A percentile compares a stretch with the other conserved stretches of the same genome.
These are phyloP conservation scores for Laticauda laticaudata DNA, from an alignment of 2,113 vertebrate genomes.

Conservation along the genomic window DNA sequence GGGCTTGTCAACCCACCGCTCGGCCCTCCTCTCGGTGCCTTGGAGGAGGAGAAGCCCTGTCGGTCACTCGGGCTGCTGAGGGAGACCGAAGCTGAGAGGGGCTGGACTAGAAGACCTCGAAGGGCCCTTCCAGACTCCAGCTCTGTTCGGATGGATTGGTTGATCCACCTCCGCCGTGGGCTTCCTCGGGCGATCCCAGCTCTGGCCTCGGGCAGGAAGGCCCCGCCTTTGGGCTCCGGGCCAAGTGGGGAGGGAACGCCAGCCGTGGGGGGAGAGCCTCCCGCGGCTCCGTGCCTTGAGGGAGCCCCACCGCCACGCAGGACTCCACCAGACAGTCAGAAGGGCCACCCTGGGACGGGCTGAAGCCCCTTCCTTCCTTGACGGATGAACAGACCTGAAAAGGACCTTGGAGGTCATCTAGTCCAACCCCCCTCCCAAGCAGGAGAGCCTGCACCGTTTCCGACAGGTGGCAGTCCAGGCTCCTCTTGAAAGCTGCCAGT, in stretches of 20 bases:
- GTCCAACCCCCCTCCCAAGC: no score
- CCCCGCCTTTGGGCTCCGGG: background rate
- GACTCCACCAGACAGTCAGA: background rate
- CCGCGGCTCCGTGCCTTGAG: background rate
- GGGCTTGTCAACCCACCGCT: background rate
- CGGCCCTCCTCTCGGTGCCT: no score
- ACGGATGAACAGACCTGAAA: no score
- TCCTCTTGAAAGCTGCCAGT: background rate
- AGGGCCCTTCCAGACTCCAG: no score
- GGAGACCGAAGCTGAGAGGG: background rate
- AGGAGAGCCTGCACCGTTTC: no score
- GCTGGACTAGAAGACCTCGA: no score
- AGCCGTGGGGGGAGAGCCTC: background rate
- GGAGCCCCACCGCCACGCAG: background rate
- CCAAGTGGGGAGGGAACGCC: background rate
- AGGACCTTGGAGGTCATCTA: no score
- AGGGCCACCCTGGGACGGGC: background rate
- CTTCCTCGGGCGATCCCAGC: background rate
- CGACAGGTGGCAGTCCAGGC: no score
- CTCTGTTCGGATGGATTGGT: no score
- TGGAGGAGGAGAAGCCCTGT: no score
- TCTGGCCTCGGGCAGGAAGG: background rate
- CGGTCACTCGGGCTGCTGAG: background rate
- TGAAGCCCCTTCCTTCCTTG: background rate
- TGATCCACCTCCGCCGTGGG: background rate